phyloP scores from a whole-genome alignment of 2,797 vertebrate genomes.

The Oreochromis grahami region DNA sequence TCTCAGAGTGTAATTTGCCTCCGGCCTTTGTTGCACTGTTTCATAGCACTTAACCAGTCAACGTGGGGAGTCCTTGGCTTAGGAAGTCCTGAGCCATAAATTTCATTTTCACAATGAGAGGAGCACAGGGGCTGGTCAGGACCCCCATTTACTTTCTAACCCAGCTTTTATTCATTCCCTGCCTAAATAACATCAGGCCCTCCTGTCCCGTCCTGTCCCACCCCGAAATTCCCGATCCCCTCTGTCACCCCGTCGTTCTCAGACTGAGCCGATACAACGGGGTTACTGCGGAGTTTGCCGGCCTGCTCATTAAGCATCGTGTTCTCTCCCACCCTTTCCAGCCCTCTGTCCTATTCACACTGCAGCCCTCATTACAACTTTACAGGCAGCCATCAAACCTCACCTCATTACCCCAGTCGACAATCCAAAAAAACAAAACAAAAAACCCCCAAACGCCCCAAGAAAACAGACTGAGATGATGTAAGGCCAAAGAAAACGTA shows the following conservation, averaged over 20 bases:
- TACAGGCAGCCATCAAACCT: constrained; percentile 65
- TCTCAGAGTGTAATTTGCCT: constrained; percentile 66
- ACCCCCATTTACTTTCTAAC: constrained; percentile 74
- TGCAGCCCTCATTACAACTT: constrained; percentile 60
- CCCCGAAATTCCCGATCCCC: constrained; percentile 60
- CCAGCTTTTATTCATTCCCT: constrained; percentile 71
- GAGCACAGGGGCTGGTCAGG: constrained; percentile 70
- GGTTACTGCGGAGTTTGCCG: constrained; percentile 58
- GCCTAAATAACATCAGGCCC: constrained; percentile 66
- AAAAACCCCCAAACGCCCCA: accelerated
- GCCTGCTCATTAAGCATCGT: constrained; percentile 69
- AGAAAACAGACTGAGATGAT: neutral
- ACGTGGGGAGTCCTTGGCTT: constrained; percentile 81
- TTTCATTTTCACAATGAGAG: constrained; percentile 74
- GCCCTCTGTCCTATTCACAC: constrained; percentile 59
- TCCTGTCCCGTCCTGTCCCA: constrained; percentile 64
- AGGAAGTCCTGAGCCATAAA: constrained; percentile 82
- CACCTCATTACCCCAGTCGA: constrained; percentile 58
- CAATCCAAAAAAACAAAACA: neutral
- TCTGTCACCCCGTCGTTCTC: constrained; percentile 53
- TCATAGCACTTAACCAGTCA: constrained; percentile 69
- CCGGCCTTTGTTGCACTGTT: constrained; percentile 39
- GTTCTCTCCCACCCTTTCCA: constrained; percentile 66
- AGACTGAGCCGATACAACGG: constrained; percentile 50
- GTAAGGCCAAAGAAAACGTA: constrained; percentile 26